A percentile compares a stretch with the other conserved stretches of the same genome.
Evolutionary conservation across 1,140 invertebrate genomes (phyloP).

Genomic region (Oreohelix idahoensis): DNA sequence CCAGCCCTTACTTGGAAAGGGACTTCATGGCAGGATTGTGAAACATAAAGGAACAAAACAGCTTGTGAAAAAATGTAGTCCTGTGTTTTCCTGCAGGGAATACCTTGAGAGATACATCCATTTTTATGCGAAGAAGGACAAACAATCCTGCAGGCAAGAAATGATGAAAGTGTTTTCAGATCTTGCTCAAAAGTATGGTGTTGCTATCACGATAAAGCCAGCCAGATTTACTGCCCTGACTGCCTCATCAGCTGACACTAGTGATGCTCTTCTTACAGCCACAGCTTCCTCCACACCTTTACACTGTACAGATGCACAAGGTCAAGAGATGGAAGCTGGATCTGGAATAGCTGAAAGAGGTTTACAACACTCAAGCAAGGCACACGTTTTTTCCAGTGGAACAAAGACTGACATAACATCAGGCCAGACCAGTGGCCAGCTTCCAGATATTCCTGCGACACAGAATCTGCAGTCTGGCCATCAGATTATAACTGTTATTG

Average conservation of each 20-base stretch:
- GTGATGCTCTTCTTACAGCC: neutral
- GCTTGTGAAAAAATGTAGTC: neutral
- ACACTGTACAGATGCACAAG: neutral
- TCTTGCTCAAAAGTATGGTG: conserved; percentile 26
- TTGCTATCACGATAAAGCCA: conserved; percentile 16
- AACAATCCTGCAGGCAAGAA: neutral
- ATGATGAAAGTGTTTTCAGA: conserved; percentile 21
- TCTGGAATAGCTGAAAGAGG: neutral
- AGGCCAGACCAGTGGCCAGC: neutral
- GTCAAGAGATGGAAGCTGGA: neutral
- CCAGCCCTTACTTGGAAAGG: too few relatives aligned
- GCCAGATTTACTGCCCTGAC: neutral
- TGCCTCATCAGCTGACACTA: neutral
- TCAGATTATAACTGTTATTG: neutral
- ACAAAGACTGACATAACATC: neutral
- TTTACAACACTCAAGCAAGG: neutral
- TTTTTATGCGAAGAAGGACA: neutral
- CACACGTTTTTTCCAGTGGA: too few relatives aligned
- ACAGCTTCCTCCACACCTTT: neutral
- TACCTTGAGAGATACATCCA: neutral
- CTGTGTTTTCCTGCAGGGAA: conserved; percentile 5
- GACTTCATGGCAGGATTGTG: neutral
- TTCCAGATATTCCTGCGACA: neutral
- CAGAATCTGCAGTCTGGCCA: neutral
- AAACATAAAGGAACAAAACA: neutral